Conservation (phyloP, 2,113 vertebrate genomes). For the Oceanites oceanicus region DNA sequence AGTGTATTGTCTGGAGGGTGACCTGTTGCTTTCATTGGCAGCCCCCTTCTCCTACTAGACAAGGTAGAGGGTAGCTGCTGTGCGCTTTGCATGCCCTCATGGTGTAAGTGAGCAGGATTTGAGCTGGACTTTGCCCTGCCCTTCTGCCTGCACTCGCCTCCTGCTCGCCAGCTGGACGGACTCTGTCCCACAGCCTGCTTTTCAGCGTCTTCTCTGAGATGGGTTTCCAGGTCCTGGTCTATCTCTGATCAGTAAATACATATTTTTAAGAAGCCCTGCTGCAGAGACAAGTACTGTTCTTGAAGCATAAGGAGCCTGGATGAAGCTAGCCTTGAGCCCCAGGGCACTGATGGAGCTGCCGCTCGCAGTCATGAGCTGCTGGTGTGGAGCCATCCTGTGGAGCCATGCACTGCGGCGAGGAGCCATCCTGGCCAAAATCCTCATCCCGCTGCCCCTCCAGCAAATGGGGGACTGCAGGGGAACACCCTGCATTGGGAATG, state of each 20-base stretch:
- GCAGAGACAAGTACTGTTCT: neutral
- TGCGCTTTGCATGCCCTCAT: rapidly evolving
- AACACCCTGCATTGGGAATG: neutral
- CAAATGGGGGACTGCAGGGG: neutral
- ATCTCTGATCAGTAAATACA: neutral
- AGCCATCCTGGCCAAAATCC: neutral
- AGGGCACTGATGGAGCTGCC: neutral
- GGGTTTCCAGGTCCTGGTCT: neutral
- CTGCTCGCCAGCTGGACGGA: neutral
- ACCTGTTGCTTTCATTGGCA: neutral
- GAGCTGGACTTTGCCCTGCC: neutral
- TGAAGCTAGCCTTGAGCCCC: neutral
- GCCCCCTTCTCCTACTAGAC: neutral
- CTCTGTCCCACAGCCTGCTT: neutral
- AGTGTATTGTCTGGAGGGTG: neutral
- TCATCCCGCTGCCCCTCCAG: neutral
- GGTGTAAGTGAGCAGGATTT: neutral
- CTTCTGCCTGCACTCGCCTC: neutral
- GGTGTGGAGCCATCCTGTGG: neutral
- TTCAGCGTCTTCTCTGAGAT: neutral
- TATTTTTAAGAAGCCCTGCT: neutral
- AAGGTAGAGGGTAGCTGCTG: neutral
- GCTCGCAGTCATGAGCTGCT: neutral
- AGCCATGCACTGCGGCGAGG: neutral
- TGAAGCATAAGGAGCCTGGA: neutral